These are phyloP conservation scores for Oligia fasciuncula DNA, from an alignment of 2,888 invertebrate species.

Conservation along the genomic window DNA sequence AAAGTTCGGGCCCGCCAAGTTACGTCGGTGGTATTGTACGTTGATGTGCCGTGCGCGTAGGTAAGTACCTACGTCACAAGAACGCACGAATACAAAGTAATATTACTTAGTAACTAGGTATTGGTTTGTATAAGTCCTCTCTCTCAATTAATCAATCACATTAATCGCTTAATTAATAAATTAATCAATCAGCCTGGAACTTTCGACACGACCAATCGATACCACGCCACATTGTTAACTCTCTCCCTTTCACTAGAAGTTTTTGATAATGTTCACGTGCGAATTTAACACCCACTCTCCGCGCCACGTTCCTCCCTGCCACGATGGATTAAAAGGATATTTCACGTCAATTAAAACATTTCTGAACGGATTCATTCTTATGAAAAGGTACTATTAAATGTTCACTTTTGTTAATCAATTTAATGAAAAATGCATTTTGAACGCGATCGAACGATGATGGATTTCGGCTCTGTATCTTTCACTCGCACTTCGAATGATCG, in stretches of 20 bases:
- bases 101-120: too few species aligned
- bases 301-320: background rate
- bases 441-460: background rate
- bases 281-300: constrained; percentile 4
- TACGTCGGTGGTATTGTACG: too few species aligned
- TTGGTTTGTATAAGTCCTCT: too few species aligned
- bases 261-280: constrained; percentile 20
- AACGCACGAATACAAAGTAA: background rate
- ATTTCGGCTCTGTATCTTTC: background rate
- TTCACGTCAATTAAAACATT: constrained; percentile 49
- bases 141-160: too few species aligned
- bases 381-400: constrained; percentile 41
- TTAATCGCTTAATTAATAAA: too few species aligned
- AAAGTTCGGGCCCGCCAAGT: too few species aligned
- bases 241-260: background rate
- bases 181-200: background rate
- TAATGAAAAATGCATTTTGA: background rate
- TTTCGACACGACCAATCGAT: background rate
- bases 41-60: background rate
- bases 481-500: background rate
- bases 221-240: background rate
- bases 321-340: constrained; percentile 40
- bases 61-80: background rate
- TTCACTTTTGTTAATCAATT: background rate
- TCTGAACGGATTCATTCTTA: constrained; percentile 15